These are phyloP conservation scores for Staurois parvus DNA, from an alignment of 2,797 vertebrate species.

Conservation along the genomic window DNA sequence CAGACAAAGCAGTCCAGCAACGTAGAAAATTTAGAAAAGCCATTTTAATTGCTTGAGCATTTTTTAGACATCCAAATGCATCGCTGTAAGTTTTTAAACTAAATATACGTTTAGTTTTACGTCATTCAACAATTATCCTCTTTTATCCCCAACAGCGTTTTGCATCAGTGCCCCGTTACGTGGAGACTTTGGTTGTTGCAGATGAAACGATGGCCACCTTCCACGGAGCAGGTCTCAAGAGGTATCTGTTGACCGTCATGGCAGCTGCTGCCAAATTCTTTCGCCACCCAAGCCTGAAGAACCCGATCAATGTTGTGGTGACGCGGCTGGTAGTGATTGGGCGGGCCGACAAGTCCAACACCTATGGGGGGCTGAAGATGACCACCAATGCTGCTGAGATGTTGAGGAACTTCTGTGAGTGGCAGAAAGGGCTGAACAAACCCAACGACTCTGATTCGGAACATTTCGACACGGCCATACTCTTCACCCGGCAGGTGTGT, in stretches of 20 bases:
- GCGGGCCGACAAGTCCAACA: slow-evolving; percentile 62
- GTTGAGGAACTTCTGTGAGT: slow-evolving; percentile 74
- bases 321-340: slow-evolving; percentile 75
- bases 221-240: slow-evolving; percentile 70
- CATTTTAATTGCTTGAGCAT: no score
- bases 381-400: slow-evolving; percentile 73
- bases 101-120: not conserved
- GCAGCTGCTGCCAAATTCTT: slow-evolving; percentile 73
- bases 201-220: slow-evolving; percentile 75
- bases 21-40: no score
- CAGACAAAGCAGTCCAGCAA: no score
- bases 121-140: not conserved
- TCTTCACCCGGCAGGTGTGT: slow-evolving; percentile 76
- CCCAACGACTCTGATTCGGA: slow-evolving; percentile 69
- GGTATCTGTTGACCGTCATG: slow-evolving; percentile 76
- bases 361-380: slow-evolving; percentile 65
- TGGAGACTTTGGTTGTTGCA: slow-evolving; percentile 77
- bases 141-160: slow-evolving; percentile 68
- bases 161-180: slow-evolving; percentile 72
- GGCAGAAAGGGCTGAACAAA: slow-evolving; percentile 74
- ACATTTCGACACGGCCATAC: slow-evolving; percentile 76
- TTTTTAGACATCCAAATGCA: no score
- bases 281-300: slow-evolving; percentile 74
- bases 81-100: no score
- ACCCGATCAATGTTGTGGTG: slow-evolving; percentile 73